Evolutionary conservation across 2,888 invertebrate genomes (phyloP).

Genomic region (Mongoloraphidia duomilia): DNA sequence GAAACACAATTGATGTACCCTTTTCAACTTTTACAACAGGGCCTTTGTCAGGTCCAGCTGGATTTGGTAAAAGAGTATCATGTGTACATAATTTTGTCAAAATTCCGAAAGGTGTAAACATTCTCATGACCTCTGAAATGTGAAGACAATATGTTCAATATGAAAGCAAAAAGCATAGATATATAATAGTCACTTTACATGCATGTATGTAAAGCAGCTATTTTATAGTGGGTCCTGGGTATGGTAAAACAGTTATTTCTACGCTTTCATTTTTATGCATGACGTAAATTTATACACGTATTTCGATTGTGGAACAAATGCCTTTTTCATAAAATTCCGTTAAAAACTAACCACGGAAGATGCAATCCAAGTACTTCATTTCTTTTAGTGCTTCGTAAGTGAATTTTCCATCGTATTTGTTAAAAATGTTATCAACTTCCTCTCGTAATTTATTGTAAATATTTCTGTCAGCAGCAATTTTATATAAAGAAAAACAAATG

Average conservation of each 20-base stretch:
- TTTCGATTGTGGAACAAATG: background rate
- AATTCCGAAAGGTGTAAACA: background rate
- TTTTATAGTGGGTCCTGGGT: no score
- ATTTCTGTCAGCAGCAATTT: conserved; percentile 27
- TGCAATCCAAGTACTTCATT: conserved; percentile 32
- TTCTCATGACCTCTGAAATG: background rate
- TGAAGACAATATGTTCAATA: background rate
- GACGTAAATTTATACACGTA: no score
- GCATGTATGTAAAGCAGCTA: background rate
- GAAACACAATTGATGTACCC: background rate
- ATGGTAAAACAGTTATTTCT: no score
- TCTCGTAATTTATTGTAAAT: conserved; percentile 27
- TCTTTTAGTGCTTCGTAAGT: conserved; percentile 29
- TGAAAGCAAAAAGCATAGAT: background rate
- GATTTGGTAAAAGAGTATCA: background rate
- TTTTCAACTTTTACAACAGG: background rate
- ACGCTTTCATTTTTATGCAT: no score
- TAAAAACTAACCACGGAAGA: conserved; percentile 22
- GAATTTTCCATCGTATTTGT: conserved; percentile 22
- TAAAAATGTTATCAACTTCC: conserved; percentile 24
- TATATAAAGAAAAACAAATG: conserved; percentile 26
- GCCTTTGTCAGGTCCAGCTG: background rate
- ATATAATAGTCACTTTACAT: background rate
- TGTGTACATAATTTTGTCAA: background rate
- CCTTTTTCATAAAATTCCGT: background rate